These are phyloP conservation scores for Eurytoma californica DNA, from an alignment of 2,888 invertebrate species.

Conservation along the genomic window DNA sequence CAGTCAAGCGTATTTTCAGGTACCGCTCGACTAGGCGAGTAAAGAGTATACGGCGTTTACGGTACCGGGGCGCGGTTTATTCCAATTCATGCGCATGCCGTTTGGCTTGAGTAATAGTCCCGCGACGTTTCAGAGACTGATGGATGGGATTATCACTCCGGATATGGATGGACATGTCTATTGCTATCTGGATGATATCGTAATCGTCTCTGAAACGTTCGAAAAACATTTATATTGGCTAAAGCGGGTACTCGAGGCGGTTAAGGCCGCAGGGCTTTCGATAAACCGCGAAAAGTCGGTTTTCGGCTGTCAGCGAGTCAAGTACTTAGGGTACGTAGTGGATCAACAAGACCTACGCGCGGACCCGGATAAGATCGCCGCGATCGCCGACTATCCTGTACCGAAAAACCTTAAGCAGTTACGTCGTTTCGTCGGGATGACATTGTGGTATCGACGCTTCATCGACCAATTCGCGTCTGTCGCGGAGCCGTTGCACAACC, in stretches of 20 bases:
- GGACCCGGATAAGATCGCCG: no score
- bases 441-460: no score
- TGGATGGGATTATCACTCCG: slow-evolving; percentile 56
- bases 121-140: slow-evolving; percentile 54
- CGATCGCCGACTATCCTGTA: no score
- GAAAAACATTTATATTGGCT: slow-evolving; percentile 47
- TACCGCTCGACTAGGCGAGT: slow-evolving; percentile 44
- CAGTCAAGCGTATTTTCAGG: slow-evolving; percentile 57
- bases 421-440: no score
- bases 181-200: slow-evolving; percentile 53
- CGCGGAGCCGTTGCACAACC: no score
- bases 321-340: no score
- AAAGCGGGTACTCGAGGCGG: background rate
- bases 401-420: no score
- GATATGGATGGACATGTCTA: slow-evolving; percentile 47
- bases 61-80: slow-evolving; percentile 52
- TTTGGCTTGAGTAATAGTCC: slow-evolving; percentile 53
- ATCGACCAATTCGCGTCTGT: no score
- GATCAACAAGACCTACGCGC: no score
- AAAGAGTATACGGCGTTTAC: slow-evolving; percentile 57
- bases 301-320: no score
- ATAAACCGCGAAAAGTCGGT: no score
- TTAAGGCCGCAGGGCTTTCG: slow-evolving; percentile 1
- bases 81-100: slow-evolving; percentile 50
- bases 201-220: slow-evolving; percentile 49